Conservation (phyloP, 2,113 vertebrate species). For the Orcinus orca region DNA sequence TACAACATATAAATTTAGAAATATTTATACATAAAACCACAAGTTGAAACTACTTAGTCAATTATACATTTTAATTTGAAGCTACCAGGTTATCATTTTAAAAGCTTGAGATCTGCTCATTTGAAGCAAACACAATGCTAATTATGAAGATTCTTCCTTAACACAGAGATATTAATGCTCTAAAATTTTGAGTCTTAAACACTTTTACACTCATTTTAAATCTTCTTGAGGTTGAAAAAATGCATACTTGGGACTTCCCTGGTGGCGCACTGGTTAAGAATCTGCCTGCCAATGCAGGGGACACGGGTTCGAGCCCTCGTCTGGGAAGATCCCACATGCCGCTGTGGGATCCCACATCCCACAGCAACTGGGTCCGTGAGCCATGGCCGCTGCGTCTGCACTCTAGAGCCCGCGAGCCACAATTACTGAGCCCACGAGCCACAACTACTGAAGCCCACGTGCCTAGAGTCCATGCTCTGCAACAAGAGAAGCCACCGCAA, state of each 20-base stretch:
- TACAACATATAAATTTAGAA: background rate
- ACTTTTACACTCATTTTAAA: background rate
- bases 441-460: too few relatives aligned
- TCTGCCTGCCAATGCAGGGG: too few relatives aligned
- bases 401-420: too few relatives aligned
- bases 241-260: background rate
- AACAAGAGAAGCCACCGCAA: too few relatives aligned
- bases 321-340: too few relatives aligned
- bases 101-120: background rate
- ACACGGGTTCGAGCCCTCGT: too few relatives aligned
- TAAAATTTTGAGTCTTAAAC: background rate
- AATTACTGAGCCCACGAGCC: too few relatives aligned
- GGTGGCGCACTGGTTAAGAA: too few relatives aligned
- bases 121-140: background rate
- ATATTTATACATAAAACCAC: background rate
- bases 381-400: too few relatives aligned
- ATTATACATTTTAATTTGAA: background rate
- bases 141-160: background rate
- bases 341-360: too few relatives aligned
- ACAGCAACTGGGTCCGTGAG: too few relatives aligned
- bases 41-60: background rate
- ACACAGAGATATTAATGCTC: background rate
- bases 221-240: background rate
- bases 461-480: too few relatives aligned
- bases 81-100: background rate